A percentile compares a stretch with the other conserved stretches of the same genome.
Evolutionary conservation across 2,113 vertebrate species (phyloP).

Genomic region (Pygoscelis adeliae): DNA sequence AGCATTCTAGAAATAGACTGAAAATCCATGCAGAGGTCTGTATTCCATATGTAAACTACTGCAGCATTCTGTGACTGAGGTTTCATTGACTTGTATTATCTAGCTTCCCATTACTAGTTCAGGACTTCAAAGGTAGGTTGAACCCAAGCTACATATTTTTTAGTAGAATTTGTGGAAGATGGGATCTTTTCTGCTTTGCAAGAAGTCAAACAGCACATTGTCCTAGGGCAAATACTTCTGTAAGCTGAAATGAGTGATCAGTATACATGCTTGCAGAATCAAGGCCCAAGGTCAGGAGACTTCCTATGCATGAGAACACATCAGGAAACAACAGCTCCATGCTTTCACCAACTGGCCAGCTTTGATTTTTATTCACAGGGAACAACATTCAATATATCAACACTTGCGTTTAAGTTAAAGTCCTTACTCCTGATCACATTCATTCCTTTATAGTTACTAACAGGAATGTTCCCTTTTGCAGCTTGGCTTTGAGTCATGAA

Average conservation of each 20-base stretch:
- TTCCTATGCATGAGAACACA: slow-evolving; percentile 3
- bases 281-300: slow-evolving; percentile 13
- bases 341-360: slow-evolving; percentile 23
- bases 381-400: slow-evolving; percentile 52
- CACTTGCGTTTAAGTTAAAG: slow-evolving; percentile 1
- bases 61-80: background rate
- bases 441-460: slow-evolving; percentile 30
- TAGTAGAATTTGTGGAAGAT: background rate
- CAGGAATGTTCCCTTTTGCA: background rate
- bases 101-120: background rate
- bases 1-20: background rate
- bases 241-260: background rate
- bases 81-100: background rate
- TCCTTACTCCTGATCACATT: background rate
- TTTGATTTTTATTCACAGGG: slow-evolving; percentile 3
- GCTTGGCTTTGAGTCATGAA: slow-evolving; percentile 55
- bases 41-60: background rate
- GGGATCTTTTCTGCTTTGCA: background rate
- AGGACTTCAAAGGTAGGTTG: background rate
- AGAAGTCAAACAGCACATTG: slow-evolving; percentile 29
- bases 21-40: background rate
- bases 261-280: background rate
- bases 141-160: background rate
- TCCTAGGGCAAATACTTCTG: background rate
- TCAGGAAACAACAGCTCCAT: slow-evolving; percentile 15